Conservation (phyloP, 2,797 vertebrate genomes). For the Brachyrhaphis roseni region DNA sequence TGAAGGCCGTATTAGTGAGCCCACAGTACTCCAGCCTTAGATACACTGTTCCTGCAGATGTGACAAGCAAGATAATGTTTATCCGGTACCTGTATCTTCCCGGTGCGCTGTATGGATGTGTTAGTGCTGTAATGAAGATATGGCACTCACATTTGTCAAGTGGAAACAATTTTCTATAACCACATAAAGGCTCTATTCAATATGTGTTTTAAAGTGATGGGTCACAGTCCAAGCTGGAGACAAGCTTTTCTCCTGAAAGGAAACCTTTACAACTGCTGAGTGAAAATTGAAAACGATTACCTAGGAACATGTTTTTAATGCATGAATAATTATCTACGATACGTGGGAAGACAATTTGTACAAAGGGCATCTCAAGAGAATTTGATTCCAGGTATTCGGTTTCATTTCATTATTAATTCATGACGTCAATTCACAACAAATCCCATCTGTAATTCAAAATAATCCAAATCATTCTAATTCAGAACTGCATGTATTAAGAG, state of each 20-base stretch:
- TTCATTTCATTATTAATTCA: neutral
- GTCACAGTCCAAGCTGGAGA: neutral
- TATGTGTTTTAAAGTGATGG: neutral
- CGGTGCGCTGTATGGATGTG: constrained; percentile 26
- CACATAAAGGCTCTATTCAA: neutral
- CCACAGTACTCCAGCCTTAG: constrained; percentile 47
- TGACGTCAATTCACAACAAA: neutral
- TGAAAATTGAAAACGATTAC: neutral
- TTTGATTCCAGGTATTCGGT: neutral
- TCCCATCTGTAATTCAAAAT: neutral
- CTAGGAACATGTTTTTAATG: neutral
- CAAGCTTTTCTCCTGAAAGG: neutral
- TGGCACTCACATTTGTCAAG: neutral
- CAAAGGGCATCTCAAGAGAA: neutral
- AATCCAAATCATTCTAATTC: neutral
- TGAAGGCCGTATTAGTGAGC: constrained; percentile 61
- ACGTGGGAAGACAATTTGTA: neutral
- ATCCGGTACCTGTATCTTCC: constrained; percentile 53
- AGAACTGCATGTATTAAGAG: neutral
- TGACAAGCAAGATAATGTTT: constrained; percentile 60
- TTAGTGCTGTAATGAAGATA: constrained; percentile 23
- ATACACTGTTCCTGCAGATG: constrained; percentile 48
- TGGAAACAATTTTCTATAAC: neutral
- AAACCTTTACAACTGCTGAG: neutral
- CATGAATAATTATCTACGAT: neutral